These are phyloP conservation scores for Anolis carolinensis DNA, from an alignment of 2,113 vertebrate genomes.

Conservation along the genomic window DNA sequence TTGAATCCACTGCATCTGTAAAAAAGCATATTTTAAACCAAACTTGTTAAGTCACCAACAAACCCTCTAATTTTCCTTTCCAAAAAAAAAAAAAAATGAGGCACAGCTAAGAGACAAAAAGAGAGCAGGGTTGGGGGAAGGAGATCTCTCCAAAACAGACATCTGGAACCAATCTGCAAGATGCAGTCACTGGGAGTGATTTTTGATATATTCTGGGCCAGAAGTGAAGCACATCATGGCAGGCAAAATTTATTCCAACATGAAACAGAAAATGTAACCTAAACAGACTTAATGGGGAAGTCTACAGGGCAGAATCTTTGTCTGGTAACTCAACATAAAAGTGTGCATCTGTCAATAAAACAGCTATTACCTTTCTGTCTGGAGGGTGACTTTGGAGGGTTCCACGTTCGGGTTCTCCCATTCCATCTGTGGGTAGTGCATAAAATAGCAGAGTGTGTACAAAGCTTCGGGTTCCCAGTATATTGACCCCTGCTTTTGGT, in stretches of 20 bases:
- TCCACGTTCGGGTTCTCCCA: constrained; percentile 98
- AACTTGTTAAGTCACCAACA: constrained; percentile 67
- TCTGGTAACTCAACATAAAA: constrained; percentile 59
- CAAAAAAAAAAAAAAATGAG: constrained; percentile 67
- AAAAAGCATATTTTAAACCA: constrained; percentile 54
- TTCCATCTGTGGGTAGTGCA: constrained; percentile 98
- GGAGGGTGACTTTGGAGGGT: constrained; percentile 92
- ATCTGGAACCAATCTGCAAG: constrained; percentile 73
- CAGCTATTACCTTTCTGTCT: constrained; percentile 89
- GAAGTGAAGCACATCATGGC: constrained; percentile 29
- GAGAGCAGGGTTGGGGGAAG: constrained; percentile 42
- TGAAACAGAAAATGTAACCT: constrained; percentile 48
- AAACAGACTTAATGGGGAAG: constrained; percentile 36
- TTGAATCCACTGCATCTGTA: constrained; percentile 33
- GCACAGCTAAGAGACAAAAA: constrained; percentile 64
- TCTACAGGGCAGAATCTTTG: background rate
- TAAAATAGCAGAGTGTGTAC: constrained; percentile 98
- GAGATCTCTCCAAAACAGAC: constrained; percentile 62
- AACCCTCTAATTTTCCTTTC: constrained; percentile 71
- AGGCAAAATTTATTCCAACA: constrained; percentile 51
- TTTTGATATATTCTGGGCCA: constrained; percentile 71
- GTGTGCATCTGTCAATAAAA: constrained; percentile 42
- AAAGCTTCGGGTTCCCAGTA: constrained; percentile 97
- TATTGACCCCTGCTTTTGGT: constrained; percentile 85
- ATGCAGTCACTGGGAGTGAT: constrained; percentile 73